Conservation (phyloP, 2,113 vertebrate genomes). For the Ptilorrhoa leucosticta region DNA sequence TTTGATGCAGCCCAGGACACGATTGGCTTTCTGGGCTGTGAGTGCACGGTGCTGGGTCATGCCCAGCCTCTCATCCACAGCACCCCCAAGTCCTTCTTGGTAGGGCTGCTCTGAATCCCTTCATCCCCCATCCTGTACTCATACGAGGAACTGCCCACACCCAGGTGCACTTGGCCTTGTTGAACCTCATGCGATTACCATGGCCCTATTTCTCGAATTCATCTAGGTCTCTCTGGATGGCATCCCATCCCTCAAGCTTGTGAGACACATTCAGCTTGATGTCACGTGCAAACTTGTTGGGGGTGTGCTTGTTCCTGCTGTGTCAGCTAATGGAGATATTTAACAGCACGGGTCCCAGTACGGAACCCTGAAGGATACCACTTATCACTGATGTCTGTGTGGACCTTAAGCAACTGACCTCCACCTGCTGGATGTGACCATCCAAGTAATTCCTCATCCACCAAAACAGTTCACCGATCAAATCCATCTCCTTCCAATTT, state of each 20-base stretch:
- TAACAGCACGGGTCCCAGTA: neutral
- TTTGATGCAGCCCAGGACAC: neutral
- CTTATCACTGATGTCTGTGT: neutral
- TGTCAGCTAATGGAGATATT: neutral
- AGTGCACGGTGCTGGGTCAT: neutral
- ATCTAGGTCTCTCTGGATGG: neutral
- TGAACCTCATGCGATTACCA: neutral
- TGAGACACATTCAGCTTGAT: neutral
- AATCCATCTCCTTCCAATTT: neutral
- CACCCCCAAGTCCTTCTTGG: neutral
- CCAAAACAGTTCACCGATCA: neutral
- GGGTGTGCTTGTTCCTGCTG: neutral
- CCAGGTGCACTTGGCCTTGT: neutral
- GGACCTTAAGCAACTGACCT: neutral
- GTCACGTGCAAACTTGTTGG: neutral
- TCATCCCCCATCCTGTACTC: neutral
- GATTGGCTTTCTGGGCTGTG: accelerated
- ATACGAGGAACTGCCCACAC: accelerated
- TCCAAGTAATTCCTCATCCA: neutral
- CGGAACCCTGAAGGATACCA: neutral
- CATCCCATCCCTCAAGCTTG: neutral
- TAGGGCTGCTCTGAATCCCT: neutral
- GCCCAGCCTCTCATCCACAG: neutral
- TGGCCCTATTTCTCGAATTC: accelerated
- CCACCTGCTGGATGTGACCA: neutral